Conservation (phyloP, 2,888 invertebrate species). For the Cordylochernes scorpioides region DNA sequence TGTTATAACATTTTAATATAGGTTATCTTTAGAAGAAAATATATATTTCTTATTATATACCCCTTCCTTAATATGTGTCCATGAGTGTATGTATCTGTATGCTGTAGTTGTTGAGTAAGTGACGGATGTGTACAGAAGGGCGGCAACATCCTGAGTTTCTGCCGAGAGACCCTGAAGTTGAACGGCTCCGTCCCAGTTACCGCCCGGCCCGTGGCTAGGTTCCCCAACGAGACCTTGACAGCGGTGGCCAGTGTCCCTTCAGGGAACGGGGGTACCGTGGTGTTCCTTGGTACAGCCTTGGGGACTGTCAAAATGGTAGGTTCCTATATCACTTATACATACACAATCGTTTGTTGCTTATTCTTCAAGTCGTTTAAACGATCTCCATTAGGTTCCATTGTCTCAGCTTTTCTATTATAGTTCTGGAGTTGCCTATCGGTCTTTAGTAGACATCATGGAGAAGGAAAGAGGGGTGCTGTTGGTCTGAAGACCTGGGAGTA, state of each 20-base stretch:
- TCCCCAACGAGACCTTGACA: slow-evolving; percentile 48
- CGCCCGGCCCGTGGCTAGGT: slow-evolving; percentile 44
- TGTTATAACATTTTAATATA: no score
- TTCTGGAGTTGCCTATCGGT: no score
- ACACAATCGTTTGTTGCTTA: no score
- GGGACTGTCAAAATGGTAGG: slow-evolving; percentile 58
- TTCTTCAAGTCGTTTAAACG: no score
- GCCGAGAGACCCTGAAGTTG: slow-evolving; percentile 69
- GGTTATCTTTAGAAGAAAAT: not conserved
- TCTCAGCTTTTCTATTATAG: no score
- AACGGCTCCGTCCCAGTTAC: slow-evolving; percentile 61
- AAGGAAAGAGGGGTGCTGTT: no score
- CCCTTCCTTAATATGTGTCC: slow-evolving; percentile 8
- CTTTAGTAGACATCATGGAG: no score
- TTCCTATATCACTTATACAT: no score
- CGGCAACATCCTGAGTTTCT: slow-evolving; percentile 70
- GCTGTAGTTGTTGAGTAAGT: no score
- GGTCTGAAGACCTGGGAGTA: no score
- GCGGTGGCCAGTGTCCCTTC: slow-evolving; percentile 54
- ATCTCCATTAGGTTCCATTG: no score
- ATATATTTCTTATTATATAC: not conserved
- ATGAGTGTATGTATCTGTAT: no score
- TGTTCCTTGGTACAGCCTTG: slow-evolving; percentile 64
- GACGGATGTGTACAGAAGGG: slow-evolving; percentile 43
- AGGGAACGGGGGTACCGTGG: slow-evolving; percentile 74